Conservation (phyloP, 2,113 vertebrate species). For the Aleadryas rufinucha region DNA sequence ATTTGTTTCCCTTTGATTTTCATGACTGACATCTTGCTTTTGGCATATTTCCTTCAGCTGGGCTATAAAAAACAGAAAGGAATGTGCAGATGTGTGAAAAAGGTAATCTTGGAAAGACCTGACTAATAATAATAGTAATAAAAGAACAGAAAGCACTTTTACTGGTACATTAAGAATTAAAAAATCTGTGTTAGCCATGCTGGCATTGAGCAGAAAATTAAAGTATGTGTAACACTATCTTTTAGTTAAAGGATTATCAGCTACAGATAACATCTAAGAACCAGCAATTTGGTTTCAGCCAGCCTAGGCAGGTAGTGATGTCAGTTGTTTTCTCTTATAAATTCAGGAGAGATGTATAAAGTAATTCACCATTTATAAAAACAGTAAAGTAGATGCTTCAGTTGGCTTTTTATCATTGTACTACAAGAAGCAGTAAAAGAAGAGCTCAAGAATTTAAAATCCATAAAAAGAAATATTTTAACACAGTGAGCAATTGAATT, state of each 20-base stretch:
- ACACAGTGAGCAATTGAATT: background rate
- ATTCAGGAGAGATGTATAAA: background rate
- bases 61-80: background rate
- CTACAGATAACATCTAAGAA: background rate
- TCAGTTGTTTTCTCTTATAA: background rate
- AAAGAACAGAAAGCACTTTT: background rate
- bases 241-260: background rate
- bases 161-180: background rate
- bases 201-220: background rate
- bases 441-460: background rate
- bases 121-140: background rate
- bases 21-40: background rate
- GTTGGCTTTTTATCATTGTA: background rate
- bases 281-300: background rate
- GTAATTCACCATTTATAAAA: background rate
- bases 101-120: background rate
- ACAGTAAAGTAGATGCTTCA: background rate
- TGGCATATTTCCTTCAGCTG: background rate
- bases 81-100: background rate
- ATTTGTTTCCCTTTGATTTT: conserved; percentile 6
- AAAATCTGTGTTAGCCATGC: background rate
- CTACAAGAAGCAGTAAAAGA: background rate
- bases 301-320: background rate
- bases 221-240: background rate
- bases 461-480: background rate